phyloP scores from a whole-genome alignment of 2,113 vertebrate species.

The Suricata suricatta region DNA sequence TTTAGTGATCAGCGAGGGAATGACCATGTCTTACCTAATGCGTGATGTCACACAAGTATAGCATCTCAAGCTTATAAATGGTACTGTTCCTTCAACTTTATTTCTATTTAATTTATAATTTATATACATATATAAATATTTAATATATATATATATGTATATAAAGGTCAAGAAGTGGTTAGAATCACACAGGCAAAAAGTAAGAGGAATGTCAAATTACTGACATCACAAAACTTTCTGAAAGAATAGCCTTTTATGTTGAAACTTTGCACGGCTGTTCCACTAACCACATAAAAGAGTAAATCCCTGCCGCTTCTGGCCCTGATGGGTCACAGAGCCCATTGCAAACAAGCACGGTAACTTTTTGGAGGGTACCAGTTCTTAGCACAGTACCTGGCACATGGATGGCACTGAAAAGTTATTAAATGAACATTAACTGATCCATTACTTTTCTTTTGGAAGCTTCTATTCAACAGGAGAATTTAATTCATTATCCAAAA shows the following conservation, averaged over 20 bases:
- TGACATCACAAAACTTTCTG: not conserved
- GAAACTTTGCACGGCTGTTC: not conserved
- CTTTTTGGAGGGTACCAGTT: not conserved
- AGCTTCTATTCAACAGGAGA: not conserved
- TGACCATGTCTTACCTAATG: not conserved
- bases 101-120: slow-evolving; percentile 5
- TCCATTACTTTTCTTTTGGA: not conserved
- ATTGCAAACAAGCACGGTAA: not conserved
- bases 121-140: too few species aligned
- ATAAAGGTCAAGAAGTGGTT: not conserved
- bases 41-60: not conserved
- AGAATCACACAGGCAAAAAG: not conserved
- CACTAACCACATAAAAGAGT: slow-evolving; percentile 41
- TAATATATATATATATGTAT: too few species aligned
- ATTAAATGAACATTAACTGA: not conserved
- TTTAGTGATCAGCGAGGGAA: not conserved
- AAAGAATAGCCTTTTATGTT: not conserved
- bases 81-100: not conserved
- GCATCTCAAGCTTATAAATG: not conserved
- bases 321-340: not conserved
- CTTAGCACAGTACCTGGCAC: not conserved
- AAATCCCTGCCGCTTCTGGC: not conserved
- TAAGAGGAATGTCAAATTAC: not conserved
- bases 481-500: slow-evolving; percentile 59
- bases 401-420: not conserved